These are phyloP conservation scores for Spermophilus dauricus DNA, from an alignment of 2,113 vertebrate species.

Conservation along the genomic window DNA sequence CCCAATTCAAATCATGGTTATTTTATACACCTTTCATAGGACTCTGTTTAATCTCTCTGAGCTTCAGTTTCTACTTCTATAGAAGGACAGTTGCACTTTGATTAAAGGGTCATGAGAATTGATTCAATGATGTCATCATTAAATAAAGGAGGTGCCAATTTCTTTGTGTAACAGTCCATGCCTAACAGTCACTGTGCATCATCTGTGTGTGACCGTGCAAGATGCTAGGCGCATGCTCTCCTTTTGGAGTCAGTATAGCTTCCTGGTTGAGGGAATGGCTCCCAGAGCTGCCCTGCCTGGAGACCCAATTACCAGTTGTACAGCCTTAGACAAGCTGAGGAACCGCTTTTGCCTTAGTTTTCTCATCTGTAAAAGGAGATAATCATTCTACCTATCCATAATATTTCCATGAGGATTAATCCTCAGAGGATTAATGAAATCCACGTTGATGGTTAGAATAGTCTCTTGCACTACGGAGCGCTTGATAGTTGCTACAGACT, in stretches of 20 bases:
- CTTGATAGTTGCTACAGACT: not conserved
- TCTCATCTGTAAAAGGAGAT: not conserved
- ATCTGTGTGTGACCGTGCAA: not conserved
- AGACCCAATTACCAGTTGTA: not conserved
- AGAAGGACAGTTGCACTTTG: not conserved
- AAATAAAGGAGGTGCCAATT: not conserved
- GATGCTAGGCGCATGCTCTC: not conserved
- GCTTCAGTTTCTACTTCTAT: not conserved
- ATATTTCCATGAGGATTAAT: not conserved
- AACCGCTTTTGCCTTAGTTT: not conserved
- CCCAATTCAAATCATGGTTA: not conserved
- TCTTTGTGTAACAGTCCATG: not conserved
- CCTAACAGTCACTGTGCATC: not conserved
- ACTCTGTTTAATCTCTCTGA: not conserved
- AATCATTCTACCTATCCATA: not conserved
- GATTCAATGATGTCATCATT: not conserved
- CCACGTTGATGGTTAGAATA: not conserved
- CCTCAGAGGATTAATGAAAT: not conserved
- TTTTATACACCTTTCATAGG: not conserved
- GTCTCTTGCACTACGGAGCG: not conserved
- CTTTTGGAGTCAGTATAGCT: no score
- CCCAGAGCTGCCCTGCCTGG: no score
- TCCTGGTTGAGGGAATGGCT: no score
- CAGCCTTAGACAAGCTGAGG: not conserved
- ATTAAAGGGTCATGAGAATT: not conserved